These are phyloP conservation scores for Calameuta filiformis DNA, from an alignment of 2,888 invertebrate genomes.

Conservation along the genomic window DNA sequence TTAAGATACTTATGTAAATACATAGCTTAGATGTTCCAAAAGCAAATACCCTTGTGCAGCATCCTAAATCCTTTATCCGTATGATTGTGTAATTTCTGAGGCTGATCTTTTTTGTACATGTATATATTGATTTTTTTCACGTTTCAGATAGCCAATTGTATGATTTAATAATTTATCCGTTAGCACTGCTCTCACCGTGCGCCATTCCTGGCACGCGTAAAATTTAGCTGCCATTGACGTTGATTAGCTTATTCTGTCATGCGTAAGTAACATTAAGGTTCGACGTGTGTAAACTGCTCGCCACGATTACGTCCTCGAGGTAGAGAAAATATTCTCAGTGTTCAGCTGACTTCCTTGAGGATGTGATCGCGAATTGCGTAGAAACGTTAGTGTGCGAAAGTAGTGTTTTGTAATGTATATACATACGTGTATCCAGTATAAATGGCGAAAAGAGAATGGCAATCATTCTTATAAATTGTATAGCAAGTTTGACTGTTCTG, in stretches of 20 bases:
- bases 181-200: constrained; percentile 44
- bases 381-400: not conserved
- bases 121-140: constrained; percentile 42
- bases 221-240: constrained; percentile 49
- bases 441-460: no score
- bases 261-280: constrained; percentile 47
- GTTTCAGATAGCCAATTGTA: constrained; percentile 54
- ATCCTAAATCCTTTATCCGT: not conserved
- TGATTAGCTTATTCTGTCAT: constrained; percentile 41
- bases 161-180: constrained; percentile 52
- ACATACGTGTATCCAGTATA: not conserved
- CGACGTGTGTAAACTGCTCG: not conserved
- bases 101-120: constrained; percentile 10
- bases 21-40: not conserved
- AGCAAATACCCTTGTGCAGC: not conserved
- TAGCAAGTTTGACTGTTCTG: no score
- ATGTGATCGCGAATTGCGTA: not conserved
- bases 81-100: not conserved
- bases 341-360: not conserved
- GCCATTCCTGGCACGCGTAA: constrained; percentile 52
- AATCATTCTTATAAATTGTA: no score
- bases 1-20: not conserved
- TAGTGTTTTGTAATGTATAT: not conserved
- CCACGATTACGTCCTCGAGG: not conserved
- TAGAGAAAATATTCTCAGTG: not conserved